These are phyloP conservation scores for Entomobrya multifasciata DNA, from an alignment of 2,888 invertebrate genomes.

Conservation along the genomic window DNA sequence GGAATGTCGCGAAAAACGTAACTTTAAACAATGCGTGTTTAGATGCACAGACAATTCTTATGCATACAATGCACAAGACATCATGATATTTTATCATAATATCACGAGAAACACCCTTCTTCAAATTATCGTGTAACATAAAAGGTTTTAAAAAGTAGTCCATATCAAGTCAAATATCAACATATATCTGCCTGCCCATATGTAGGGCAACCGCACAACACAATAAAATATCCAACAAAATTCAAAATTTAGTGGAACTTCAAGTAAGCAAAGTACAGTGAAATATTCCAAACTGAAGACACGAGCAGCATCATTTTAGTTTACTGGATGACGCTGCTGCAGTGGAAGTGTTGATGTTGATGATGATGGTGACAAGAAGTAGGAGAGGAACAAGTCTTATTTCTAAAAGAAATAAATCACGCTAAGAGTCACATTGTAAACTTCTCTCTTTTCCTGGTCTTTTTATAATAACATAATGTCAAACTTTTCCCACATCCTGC, in stretches of 20 bases:
- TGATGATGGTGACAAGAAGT: slow-evolving; percentile 44
- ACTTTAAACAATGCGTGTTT: too few species aligned
- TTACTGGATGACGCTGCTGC: too few species aligned
- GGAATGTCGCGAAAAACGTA: too few species aligned
- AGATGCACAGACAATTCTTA: background rate
- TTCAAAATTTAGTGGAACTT: slow-evolving; percentile 19
- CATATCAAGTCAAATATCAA: too few species aligned
- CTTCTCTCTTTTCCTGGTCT: slow-evolving; percentile 35
- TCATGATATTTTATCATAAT: background rate
- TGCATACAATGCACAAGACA: background rate
- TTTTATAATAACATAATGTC: slow-evolving; percentile 66
- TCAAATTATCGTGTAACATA: slow-evolving; percentile 19
- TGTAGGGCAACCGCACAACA: too few species aligned
- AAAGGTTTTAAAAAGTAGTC: too few species aligned
- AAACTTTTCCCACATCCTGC: slow-evolving; percentile 67
- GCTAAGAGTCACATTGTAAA: slow-evolving; percentile 63
- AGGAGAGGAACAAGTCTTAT: slow-evolving; percentile 33
- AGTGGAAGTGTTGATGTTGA: background rate
- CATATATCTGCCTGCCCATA: too few species aligned
- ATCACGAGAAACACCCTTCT: background rate
- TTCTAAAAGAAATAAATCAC: slow-evolving; percentile 63
- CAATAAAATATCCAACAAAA: too few species aligned
- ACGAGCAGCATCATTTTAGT: too few species aligned
- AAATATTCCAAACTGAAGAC: too few species aligned
- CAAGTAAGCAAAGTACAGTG: background rate